These are phyloP conservation scores for Neolamprologus kungweensis DNA, from an alignment of 2,113 vertebrate genomes.

Conservation along the genomic window DNA sequence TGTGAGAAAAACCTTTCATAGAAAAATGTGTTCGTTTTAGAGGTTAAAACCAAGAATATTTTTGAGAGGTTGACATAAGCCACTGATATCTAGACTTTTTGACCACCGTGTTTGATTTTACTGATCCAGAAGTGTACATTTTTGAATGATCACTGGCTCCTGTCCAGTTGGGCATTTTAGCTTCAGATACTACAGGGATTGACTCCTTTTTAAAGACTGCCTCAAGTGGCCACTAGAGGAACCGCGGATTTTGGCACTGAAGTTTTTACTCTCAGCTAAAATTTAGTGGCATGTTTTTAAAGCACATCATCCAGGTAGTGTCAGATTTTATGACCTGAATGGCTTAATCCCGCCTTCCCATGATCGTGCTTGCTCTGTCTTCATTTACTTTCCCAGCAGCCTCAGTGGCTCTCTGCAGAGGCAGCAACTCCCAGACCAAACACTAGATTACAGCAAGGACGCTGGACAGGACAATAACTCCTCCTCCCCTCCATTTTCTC, in stretches of 20 bases:
- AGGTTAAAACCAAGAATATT: background rate
- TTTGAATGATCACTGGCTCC: background rate
- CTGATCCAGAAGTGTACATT: background rate
- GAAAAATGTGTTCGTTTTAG: background rate
- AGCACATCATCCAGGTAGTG: background rate
- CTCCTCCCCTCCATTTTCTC: constrained; percentile 5
- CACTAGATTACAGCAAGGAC: constrained; percentile 49
- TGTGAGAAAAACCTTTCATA: background rate
- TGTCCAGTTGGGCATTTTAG: background rate
- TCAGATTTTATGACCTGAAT: background rate
- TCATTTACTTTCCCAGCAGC: background rate
- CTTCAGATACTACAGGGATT: background rate
- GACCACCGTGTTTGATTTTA: background rate
- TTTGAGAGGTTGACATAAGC: background rate
- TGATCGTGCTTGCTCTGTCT: background rate
- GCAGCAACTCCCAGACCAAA: background rate
- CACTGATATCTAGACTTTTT: background rate
- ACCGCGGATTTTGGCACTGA: background rate
- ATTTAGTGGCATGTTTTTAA: background rate
- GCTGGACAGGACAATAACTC: constrained; percentile 33
- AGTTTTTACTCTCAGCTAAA: background rate
- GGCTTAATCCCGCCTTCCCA: background rate
- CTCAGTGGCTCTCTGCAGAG: background rate
- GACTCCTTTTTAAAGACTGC: background rate
- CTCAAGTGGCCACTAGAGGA: background rate